A percentile compares a stretch with the other conserved stretches of the same genome.
Conservation (phyloP, 2,888 invertebrate species). For the Melipona beecheii region DNA sequence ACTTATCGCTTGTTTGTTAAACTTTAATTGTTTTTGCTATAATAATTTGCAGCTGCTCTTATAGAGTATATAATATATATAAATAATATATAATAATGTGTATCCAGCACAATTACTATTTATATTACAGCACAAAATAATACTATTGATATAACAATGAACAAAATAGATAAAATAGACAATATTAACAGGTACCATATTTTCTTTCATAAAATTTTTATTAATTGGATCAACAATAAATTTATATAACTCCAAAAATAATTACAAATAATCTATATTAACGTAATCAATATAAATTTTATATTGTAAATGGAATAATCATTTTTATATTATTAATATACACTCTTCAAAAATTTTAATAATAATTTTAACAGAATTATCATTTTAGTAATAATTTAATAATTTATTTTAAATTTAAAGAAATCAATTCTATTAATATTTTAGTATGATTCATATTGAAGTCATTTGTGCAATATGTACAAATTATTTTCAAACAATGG, state of each 20-base stretch:
- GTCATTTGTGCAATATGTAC: conserved; percentile 46
- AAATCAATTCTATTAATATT: conserved; percentile 29
- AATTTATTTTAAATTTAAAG: conserved; percentile 7
- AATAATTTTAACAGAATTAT: conserved; percentile 8
- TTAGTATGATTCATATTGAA: conserved; percentile 15
- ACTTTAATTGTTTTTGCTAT: conserved; percentile 13
- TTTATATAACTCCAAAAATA: conserved; percentile 44
- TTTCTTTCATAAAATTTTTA: conserved; percentile 50
- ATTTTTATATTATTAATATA: conserved; percentile 6
- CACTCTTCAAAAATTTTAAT: conserved; percentile 13
- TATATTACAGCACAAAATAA: conserved; percentile 26
- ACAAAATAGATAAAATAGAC: conserved; percentile 36
- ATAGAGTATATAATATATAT: conserved; percentile 14
- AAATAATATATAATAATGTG: conserved; percentile 25
- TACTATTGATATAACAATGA: conserved; percentile 27
- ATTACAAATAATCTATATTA: conserved; percentile 29
- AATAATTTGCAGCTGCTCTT: conserved; percentile 13
- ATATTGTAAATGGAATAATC: conserved; percentile 16
- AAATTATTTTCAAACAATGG: conserved; percentile 2
- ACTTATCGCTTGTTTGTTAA: conserved; percentile 16
- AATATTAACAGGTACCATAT: conserved; percentile 50
- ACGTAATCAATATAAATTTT: conserved; percentile 15
- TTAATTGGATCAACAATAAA: conserved; percentile 43
- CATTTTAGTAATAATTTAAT: conserved; percentile 13
- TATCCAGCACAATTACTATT: neutral